Base-by-base conservation (phyloP, 2,888 invertebrate species). In the Cephonodes hylas region DNA sequence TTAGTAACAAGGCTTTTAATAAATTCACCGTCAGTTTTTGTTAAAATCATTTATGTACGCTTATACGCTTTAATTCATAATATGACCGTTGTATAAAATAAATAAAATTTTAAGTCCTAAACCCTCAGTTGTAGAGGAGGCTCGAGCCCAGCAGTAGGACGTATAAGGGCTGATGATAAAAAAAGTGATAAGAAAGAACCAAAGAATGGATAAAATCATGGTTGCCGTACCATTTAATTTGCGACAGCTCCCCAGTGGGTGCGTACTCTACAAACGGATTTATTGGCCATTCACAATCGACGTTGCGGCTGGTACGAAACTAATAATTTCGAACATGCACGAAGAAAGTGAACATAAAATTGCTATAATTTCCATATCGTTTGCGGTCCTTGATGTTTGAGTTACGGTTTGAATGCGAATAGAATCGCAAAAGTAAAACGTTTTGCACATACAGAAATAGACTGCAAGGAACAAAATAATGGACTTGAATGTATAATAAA, bases 241-340 rank as follows among this genome's bases (percentile, higher is more conserved):
- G 18, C 18, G 53, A 31, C 31, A 53, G 53, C 68, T 74, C 70
- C 62, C 65, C 68, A 67, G 63, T 77, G 72, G 73, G 75, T 68
- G 72, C 63, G 72, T 68, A 64, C 59, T 60, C 59, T 59, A 61
- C 63, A 53, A 53, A 31, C 61, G 68, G 15, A 53, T 53, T 53
- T 53, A 53, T 31, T 53, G 60, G 63, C 69, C 68, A 69, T 79
- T 62, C 67, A 68, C 66, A 67, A 65, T 73, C 61, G 65, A 71
- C 72, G 65, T 73, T 74, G 71, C 72, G 59, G 67, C 65, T 73
- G 69, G 66, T 42, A 64, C 64, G 65, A 62, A 67, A 73, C 7
- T 53, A 8, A 8, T 31, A 53, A 46, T 3, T 31, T 53, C 18
- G 6, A 10, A 18, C 27, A 31, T 53, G 15, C 18, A 53, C 53